Evolutionary conservation across 2,888 invertebrate genomes (phyloP), one percentile per base, ranked within the genome.

Genomic region (Pammene fasciana): DNA sequence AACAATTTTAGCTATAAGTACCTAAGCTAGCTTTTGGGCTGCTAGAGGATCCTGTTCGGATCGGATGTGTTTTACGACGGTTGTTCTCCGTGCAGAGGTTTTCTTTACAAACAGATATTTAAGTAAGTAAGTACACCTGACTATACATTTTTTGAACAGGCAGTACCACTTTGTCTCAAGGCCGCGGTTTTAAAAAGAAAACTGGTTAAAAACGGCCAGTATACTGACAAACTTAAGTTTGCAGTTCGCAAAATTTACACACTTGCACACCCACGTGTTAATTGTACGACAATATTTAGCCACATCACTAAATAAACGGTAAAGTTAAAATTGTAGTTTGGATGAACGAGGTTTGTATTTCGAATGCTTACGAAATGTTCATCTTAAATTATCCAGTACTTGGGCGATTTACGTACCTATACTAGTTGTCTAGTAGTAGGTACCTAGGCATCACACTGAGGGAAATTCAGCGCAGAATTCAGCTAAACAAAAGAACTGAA

Each of bases 91-190:
- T n/a, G n/a, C n/a, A n/a, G n/a, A n/a, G n/a, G n/a, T n/a, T n/a
- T n/a, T n/a, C n/a, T n/a, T n/a, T n/a, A n/a, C n/a, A n/a, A n/a
- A n/a, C n/a, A n/a, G n/a, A n/a, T n/a, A n/a, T n/a, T n/a, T n/a
- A n/a, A n/a, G n/a, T n/a, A n/a, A n/a, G n/a, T 26, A 26, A 26
- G 26, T 26, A 38, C 34, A 18, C 64, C 26, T 11, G 18, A 7
- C 36, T 43, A 34, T 57, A 45, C 13, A 36, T 26, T 57, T 59
- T 62, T 62, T 59, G 43, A 82, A 72, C 77, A 73, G 82, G 83
- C 79, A 75, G 74, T 75, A 74, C 79, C 88, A 87, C 84, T 89
- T 89, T 88, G 82, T 64, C 64, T 56, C 86, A 89, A 89, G 89
- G 90, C 76, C 86, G 77, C 71, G 72, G 76, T 76, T 83, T 81